Evolutionary conservation across 2,113 vertebrate species (phyloP).

Genomic region (Lichenostomus cassidix): DNA sequence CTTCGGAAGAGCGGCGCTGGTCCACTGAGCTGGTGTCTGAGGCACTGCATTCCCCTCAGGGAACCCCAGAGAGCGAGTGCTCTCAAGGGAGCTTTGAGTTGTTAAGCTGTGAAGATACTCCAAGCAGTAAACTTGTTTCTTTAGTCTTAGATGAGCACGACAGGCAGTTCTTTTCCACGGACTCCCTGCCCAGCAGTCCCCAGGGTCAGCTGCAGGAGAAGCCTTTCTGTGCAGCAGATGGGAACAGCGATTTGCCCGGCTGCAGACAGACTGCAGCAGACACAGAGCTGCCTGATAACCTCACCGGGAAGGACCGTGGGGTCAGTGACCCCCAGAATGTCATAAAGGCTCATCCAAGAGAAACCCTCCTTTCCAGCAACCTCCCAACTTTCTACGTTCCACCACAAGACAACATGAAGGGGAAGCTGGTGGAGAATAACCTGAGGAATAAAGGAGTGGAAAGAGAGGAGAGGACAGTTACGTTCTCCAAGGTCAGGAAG

Average conservation of each 20-base stretch:
- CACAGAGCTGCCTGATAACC: slow-evolving; percentile 42
- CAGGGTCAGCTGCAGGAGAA: slow-evolving; percentile 44
- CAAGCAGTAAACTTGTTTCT: slow-evolving; percentile 60
- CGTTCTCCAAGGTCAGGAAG: not conserved
- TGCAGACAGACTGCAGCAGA: slow-evolving; percentile 15
- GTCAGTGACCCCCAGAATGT: slow-evolving; percentile 11
- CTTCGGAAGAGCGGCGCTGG: slow-evolving; percentile 88
- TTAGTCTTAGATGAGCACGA: slow-evolving; percentile 60
- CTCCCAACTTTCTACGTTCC: slow-evolving; percentile 91
- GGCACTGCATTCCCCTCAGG: slow-evolving; percentile 79
- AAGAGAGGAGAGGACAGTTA: slow-evolving; percentile 17
- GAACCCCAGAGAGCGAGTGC: slow-evolving; percentile 91
- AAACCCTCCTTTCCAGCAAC: slow-evolving; percentile 74
- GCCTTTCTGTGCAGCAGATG: slow-evolving; percentile 43
- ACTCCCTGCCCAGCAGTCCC: slow-evolving; percentile 42
- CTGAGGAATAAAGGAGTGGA: slow-evolving; percentile 61
- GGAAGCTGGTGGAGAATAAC: slow-evolving; percentile 51
- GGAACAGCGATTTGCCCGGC: not conserved
- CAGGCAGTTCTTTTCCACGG: not conserved
- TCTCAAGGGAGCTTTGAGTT: slow-evolving; percentile 93
- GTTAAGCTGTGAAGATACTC: slow-evolving; percentile 81
- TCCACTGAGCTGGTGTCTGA: slow-evolving; percentile 82
- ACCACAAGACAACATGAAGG: slow-evolving; percentile 62
- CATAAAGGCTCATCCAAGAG: slow-evolving; percentile 58
- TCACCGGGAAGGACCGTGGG: not conserved